Evolutionary conservation across 2,113 vertebrate species (phyloP), one percentile per base, ranked within the genome.

Genomic region (Eulemur rufifrons): DNA sequence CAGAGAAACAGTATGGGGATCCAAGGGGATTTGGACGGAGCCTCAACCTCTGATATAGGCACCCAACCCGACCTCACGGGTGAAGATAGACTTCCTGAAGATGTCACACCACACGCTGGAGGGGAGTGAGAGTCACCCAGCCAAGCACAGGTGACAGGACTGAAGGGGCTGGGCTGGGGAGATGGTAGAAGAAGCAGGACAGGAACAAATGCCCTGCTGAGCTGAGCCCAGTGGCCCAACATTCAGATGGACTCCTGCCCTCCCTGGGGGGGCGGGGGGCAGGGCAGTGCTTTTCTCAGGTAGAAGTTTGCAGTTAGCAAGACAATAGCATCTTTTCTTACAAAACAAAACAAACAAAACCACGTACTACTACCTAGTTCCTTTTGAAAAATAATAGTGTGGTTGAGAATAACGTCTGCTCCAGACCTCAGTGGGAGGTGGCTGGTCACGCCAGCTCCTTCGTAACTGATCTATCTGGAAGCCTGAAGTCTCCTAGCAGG

Each of bases 341-440:
- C n/a, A 47, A 94, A 95, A 73, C 27, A 91, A 85, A 77, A 68
- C 17, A 81, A 84, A 84, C n/a, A 56, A 39, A 90, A 17, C 6
- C 18, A 32, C 6, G 6, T 15, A 66, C 45, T 25, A 52, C 50
- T 61, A 32, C 29, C 66, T 84, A 52, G 29, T 45, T 74, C 81
- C 54, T 18, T 86, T 80, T 47, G 83, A 86, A 78, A 89, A 56
- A 76, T 39, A 84, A 17, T 4, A 84, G 1, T 50, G 23, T 50
- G n/a, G 3, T 63, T 66, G 20, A 88, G 59, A 66, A 52, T 42
- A 10, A 17, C 8, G 21, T 34, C 71, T 77, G 59, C 52, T 66
- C 13, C 13, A 8, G 69, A 66, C 11, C 17, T 54, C n/a, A 8
- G 17, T 10, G 37, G 37, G 17, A 39, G 52, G 42, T 37, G 45